These are phyloP conservation scores for Notospermus geniculatus DNA, from an alignment of 1,140 invertebrate species.

Conservation along the genomic window DNA sequence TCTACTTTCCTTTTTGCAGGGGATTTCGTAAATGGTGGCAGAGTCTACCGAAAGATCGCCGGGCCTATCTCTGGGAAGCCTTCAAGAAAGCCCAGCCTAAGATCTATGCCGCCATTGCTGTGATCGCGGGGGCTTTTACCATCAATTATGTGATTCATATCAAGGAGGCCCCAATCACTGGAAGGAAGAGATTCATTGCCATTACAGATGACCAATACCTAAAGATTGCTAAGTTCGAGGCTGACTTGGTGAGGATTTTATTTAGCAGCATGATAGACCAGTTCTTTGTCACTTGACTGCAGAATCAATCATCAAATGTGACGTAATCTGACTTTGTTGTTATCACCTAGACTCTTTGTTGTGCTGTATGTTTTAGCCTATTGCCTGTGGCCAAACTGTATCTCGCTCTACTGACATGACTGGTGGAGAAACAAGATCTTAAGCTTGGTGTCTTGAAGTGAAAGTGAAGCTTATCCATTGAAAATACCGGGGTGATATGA, in stretches of 20 bases:
- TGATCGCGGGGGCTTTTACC: conserved; percentile 17
- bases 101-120: conserved; percentile 22
- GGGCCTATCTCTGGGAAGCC: conserved; percentile 31
- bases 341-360: too few species aligned
- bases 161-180: conserved; percentile 59
- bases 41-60: conserved; percentile 47
- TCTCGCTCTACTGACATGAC: too few species aligned
- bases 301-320: too few species aligned
- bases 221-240: conserved; percentile 52
- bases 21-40: conserved; percentile 59
- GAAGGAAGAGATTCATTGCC: conserved; percentile 59
- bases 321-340: too few species aligned
- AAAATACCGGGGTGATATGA: too few species aligned
- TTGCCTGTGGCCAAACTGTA: too few species aligned
- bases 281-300: too few species aligned
- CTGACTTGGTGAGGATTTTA: conserved; percentile 42
- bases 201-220: conserved; percentile 58
- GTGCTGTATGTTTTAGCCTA: too few species aligned
- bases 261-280: too few species aligned
- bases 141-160: conserved; percentile 59
- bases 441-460: too few species aligned
- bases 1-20: conserved; percentile 29
- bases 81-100: conserved; percentile 44
- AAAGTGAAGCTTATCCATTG: too few species aligned
- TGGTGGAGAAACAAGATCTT: too few species aligned